A percentile compares a stretch with the other conserved stretches of the same genome.
Conservation (phyloP, 2,888 invertebrate species). For the Dolichomitus sp. region DNA sequence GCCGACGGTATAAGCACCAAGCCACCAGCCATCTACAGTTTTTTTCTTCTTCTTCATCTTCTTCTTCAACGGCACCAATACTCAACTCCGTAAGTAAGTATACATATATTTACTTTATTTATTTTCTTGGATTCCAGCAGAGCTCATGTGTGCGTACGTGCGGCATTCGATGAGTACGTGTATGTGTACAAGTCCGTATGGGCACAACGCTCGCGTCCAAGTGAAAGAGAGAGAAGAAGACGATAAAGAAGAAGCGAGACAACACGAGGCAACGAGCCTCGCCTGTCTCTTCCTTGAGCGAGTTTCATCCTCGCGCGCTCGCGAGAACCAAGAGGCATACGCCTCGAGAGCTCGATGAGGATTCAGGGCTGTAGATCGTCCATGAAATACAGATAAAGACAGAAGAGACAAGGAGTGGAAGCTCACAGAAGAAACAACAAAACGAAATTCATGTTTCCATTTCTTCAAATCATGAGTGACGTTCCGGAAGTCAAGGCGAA, state of each 20-base stretch:
- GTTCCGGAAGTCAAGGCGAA: constrained; percentile 1
- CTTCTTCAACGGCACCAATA: constrained; percentile 50
- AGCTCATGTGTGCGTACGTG: constrained; percentile 25
- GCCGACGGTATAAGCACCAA: constrained; percentile 49
- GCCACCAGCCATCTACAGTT: constrained; percentile 21
- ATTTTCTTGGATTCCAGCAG: constrained; percentile 68
- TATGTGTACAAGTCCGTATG: constrained; percentile 36
- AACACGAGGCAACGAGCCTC: constrained; percentile 42
- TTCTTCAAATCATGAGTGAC: not conserved
- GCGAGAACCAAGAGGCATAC: constrained; percentile 60
- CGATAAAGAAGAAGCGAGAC: constrained; percentile 40
- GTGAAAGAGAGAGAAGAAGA: constrained; percentile 40
- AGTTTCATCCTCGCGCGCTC: constrained; percentile 51
- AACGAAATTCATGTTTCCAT: not conserved
- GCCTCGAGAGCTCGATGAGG: constrained; percentile 65
- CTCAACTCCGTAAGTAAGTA: constrained; percentile 5
- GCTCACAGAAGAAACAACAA: not conserved
- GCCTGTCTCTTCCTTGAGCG: constrained; percentile 56
- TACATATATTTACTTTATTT: constrained; percentile 72
- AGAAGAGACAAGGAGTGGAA: not conserved
- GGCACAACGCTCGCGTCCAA: constrained; percentile 12
- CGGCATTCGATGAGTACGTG: constrained; percentile 20
- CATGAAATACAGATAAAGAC: constrained; percentile 36
- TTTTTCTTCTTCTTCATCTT: constrained; percentile 56
- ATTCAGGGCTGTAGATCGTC: constrained; percentile 72